Evolutionary conservation across 2,888 invertebrate species (phyloP).

Genomic region (Nomada fabriciana): DNA sequence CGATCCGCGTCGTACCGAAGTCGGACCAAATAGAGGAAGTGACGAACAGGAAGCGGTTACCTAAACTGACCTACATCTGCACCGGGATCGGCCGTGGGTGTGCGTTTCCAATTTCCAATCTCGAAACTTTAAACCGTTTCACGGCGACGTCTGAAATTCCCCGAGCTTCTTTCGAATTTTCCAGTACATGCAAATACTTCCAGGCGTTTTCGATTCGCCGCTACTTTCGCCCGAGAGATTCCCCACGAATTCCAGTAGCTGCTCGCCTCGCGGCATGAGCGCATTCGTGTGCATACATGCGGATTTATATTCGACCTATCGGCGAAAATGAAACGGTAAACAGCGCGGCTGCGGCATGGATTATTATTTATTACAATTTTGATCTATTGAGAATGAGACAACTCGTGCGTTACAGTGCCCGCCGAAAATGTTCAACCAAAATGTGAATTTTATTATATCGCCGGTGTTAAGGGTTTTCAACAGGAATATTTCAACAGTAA

Average conservation of each 20-base stretch:
- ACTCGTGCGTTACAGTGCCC: too few relatives aligned
- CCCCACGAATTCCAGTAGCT: conserved; percentile 22
- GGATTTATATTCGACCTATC: background rate
- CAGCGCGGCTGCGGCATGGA: background rate
- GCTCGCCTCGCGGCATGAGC: background rate
- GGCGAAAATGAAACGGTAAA: background rate
- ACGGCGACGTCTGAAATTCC: conserved; percentile 39
- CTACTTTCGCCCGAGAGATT: conserved; percentile 26
- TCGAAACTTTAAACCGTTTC: conserved; percentile 59
- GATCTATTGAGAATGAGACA: background rate
- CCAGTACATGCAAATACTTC: conserved; percentile 53
- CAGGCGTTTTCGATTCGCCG: conserved; percentile 43
- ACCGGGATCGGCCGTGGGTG: conserved; percentile 4
- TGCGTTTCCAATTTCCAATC: conserved; percentile 66
- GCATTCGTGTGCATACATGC: background rate
- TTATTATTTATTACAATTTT: background rate
- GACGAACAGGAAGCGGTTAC: conserved; percentile 52
- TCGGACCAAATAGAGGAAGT: conserved; percentile 40
- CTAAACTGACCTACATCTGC: conserved; percentile 50
- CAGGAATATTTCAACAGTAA: too few relatives aligned
- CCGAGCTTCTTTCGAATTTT: conserved; percentile 49
- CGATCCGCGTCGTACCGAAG: conserved; percentile 25
- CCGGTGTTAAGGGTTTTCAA: too few relatives aligned
- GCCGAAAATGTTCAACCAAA: too few relatives aligned
- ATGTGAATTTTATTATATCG: too few relatives aligned